Conservation (phyloP, 2,888 invertebrate genomes). For the Liodrosophila aerea region DNA sequence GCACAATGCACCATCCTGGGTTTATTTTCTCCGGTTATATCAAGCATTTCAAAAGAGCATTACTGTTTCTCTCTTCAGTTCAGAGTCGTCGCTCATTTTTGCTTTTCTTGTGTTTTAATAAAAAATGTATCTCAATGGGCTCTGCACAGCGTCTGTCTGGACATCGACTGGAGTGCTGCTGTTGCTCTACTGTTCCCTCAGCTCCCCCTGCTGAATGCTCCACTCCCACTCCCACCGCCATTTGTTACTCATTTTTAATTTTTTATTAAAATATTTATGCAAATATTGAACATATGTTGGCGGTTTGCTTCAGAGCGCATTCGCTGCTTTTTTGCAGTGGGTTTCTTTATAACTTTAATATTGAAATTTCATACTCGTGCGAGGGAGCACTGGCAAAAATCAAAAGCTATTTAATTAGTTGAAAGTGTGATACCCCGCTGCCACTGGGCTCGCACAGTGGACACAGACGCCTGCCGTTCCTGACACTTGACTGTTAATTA, state of each 20-base stretch:
- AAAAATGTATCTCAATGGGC: conserved; percentile 38
- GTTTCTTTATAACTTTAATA: conserved; percentile 54
- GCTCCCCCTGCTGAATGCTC: neutral
- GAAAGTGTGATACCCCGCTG: conserved; percentile 65
- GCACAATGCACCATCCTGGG: too few species aligned
- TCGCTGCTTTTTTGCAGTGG: conserved; percentile 4
- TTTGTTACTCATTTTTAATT: conserved; percentile 73
- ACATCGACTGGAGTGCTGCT: conserved; percentile 17
- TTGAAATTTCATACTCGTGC: conserved; percentile 29
- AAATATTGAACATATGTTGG: conserved; percentile 75
- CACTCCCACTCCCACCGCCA: conserved; percentile 22
- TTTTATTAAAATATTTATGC: conserved; percentile 78
- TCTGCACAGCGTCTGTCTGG: conserved; percentile 44
- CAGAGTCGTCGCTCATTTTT: conserved; percentile 5
- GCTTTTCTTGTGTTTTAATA: conserved; percentile 52
- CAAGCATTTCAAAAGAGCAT: conserved; percentile 38
- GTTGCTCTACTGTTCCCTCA: neutral
- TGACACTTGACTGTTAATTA: conserved; percentile 77
- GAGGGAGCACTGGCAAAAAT: conserved; percentile 54
- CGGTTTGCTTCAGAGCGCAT: conserved; percentile 28
- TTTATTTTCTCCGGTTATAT: neutral
- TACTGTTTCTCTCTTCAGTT: neutral
- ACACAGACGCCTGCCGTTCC: conserved; percentile 21
- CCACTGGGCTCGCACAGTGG: conserved; percentile 27
- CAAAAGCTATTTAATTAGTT: conserved; percentile 77